Conservation (phyloP, 2,113 vertebrate genomes). For the Noturus placidus region DNA sequence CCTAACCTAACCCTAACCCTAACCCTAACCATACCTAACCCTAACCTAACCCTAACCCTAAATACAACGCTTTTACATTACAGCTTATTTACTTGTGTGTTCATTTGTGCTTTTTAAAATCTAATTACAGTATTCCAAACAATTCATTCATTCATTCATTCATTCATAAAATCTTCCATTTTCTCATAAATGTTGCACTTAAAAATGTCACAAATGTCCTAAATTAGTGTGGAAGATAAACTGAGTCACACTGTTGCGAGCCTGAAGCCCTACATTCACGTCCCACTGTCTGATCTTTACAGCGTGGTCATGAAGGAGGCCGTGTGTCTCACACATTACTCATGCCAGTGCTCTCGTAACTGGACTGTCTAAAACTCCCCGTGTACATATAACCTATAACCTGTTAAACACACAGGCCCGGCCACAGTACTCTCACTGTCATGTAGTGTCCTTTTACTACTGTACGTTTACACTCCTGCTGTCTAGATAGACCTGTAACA, state of each 20-base stretch:
- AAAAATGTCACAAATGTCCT: background rate
- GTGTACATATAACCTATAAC: conserved; percentile 1
- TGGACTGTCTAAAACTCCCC: conserved; percentile 2
- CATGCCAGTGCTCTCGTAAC: background rate
- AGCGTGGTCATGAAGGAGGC: conserved; percentile 17
- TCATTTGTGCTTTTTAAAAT: background rate
- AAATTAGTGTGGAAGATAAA: background rate
- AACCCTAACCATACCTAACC: no score
- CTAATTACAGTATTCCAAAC: background rate
- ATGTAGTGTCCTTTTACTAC: background rate
- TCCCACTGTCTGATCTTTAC: conserved; percentile 43
- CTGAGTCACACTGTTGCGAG: background rate
- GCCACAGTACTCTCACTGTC: background rate
- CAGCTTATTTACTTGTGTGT: background rate
- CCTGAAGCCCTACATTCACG: conserved; percentile 3
- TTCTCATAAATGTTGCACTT: background rate
- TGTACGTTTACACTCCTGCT: background rate
- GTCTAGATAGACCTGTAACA: background rate
- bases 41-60: no score
- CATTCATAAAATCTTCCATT: background rate
- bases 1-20: no score
- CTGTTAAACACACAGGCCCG: background rate
- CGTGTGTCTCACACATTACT: conserved; percentile 15
- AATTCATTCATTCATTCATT: background rate
- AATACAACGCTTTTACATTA: background rate